phyloP scores from a whole-genome alignment of 2,113 vertebrate genomes.

The Callipepla californica region DNA sequence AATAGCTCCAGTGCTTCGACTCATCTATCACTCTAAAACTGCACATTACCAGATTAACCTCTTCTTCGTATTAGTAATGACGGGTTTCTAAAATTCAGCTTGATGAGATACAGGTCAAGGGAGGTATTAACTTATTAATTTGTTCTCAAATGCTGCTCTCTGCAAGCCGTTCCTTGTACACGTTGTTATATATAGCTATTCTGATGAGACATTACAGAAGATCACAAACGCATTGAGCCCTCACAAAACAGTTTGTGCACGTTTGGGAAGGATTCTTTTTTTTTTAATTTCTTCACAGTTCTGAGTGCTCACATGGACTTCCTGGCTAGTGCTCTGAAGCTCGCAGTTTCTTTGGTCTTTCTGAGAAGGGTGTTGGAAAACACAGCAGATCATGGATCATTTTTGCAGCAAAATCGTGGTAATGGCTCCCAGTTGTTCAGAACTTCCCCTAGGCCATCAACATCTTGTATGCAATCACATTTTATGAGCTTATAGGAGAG shows the following conservation, averaged over 20 bases:
- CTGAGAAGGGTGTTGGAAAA: slow-evolving; percentile 21
- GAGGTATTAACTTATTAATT: slow-evolving; percentile 29
- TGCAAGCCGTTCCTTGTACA: not conserved
- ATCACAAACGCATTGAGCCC: not conserved
- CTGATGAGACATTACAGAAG: not conserved
- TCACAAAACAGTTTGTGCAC: not conserved
- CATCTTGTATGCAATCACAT: slow-evolving; percentile 63
- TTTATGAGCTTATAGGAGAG: slow-evolving; percentile 49
- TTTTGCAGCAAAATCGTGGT: slow-evolving; percentile 51
- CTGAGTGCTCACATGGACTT: not conserved
- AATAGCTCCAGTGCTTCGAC: not conserved
- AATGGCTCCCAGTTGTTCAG: slow-evolving; percentile 56
- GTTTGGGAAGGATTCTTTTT: not conserved
- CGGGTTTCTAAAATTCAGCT: slow-evolving; percentile 28
- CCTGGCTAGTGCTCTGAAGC: slow-evolving; percentile 2
- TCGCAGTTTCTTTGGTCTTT: not conserved
- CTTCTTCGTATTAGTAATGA: slow-evolving; percentile 35
- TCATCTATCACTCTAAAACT: slow-evolving; percentile 49
- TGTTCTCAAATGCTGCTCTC: not conserved
- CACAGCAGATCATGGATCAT: slow-evolving; percentile 5
- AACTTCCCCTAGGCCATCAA: slow-evolving; percentile 49
- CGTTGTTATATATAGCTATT: not conserved
- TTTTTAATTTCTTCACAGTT: not conserved
- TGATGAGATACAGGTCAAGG: slow-evolving; percentile 33
- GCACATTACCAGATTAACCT: slow-evolving; percentile 34